Evolutionary conservation across 1,140 invertebrate species (phyloP).

Genomic region (Pinna nobilis): DNA sequence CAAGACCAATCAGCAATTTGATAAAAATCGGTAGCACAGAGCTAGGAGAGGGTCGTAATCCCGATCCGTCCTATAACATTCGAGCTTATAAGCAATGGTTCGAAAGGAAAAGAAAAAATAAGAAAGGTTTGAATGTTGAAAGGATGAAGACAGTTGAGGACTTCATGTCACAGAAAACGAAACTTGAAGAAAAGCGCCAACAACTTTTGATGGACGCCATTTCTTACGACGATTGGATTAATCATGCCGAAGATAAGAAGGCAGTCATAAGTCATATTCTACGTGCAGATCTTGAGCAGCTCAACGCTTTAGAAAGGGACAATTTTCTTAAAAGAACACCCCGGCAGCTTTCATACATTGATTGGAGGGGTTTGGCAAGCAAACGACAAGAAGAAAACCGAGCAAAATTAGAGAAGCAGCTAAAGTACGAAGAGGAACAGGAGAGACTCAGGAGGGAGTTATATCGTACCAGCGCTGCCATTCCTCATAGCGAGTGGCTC

Average conservation of each 20-base stretch:
- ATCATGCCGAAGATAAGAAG: slow-evolving; percentile 52
- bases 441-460: slow-evolving; percentile 27
- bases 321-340: slow-evolving; percentile 34
- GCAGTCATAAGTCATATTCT: slow-evolving; percentile 56
- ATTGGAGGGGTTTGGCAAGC: slow-evolving; percentile 46
- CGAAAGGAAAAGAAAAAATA: slow-evolving; percentile 21
- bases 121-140: slow-evolving; percentile 22
- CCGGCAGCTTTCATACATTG: slow-evolving; percentile 34
- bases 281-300: slow-evolving; percentile 50
- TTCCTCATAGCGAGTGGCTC: slow-evolving; percentile 44
- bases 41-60: slow-evolving; percentile 40
- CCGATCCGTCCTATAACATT: slow-evolving; percentile 39
- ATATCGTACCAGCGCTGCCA: slow-evolving; percentile 22
- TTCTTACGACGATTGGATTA: slow-evolving; percentile 63
- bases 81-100: slow-evolving; percentile 52
- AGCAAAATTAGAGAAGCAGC: slow-evolving; percentile 30
- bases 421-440: slow-evolving; percentile 39
- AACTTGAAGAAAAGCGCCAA: slow-evolving; percentile 59
- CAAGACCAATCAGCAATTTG: slow-evolving; percentile 43
- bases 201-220: slow-evolving; percentile 57
- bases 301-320: slow-evolving; percentile 51
- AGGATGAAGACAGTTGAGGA: slow-evolving; percentile 39
- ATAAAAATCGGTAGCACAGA: slow-evolving; percentile 50
- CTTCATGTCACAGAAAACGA: slow-evolving; percentile 48
- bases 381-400: slow-evolving; percentile 35